phyloP scores from a whole-genome alignment of 2,113 vertebrate genomes.

The Conger conger region DNA sequence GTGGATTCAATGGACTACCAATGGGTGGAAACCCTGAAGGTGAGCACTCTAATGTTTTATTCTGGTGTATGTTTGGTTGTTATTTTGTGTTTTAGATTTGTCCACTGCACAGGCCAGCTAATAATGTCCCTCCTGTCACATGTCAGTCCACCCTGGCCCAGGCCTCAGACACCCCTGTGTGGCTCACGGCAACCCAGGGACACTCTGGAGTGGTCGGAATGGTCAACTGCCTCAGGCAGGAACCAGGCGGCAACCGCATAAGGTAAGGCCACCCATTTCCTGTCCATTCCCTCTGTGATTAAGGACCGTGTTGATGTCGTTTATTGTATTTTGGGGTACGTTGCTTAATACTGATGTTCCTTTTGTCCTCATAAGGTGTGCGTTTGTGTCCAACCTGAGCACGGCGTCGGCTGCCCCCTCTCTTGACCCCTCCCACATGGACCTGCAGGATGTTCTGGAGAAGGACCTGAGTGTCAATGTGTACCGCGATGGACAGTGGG shows the following conservation, averaged over 20 bases:
- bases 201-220: constrained; percentile 88
- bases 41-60: constrained; percentile 44
- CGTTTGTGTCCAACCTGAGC: constrained; percentile 82
- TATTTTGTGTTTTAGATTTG: neutral
- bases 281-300: neutral
- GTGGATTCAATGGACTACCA: constrained; percentile 76
- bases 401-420: constrained; percentile 60
- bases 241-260: constrained; percentile 83
- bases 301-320: neutral
- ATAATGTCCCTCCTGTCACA: constrained; percentile 11
- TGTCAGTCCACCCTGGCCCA: constrained; percentile 64
- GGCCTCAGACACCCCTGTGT: constrained; percentile 71
- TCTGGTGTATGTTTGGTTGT: neutral
- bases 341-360: constrained; percentile 2
- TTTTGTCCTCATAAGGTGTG: constrained; percentile 68
- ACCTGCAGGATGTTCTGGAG: constrained; percentile 70
- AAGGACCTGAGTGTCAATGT: constrained; percentile 86
- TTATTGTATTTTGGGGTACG: neutral
- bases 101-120: neutral
- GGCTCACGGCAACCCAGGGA: constrained; percentile 75
- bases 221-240: constrained; percentile 92
- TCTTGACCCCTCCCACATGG: constrained; percentile 53
- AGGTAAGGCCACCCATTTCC: constrained; percentile 71
- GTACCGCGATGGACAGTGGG: constrained; percentile 86
- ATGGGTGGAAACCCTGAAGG: constrained; percentile 93